Evolutionary conservation across 2,797 vertebrate genomes (phyloP).

Genomic region (Spinus olivaceus): DNA sequence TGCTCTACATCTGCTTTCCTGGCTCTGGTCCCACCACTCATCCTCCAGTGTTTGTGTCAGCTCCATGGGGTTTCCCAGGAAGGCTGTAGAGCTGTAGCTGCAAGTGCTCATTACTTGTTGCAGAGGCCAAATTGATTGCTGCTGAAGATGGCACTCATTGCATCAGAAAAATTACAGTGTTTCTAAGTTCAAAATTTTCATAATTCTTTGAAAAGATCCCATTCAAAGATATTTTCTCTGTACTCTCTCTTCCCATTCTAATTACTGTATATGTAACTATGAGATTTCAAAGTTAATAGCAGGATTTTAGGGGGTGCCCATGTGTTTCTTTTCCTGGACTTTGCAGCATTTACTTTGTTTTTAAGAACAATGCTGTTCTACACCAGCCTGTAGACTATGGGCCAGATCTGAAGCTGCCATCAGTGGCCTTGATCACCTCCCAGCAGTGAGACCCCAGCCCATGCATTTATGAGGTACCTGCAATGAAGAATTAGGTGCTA

Average conservation of each 20-base stretch:
- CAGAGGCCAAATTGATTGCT: background rate
- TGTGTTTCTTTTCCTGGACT: background rate
- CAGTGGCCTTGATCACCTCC: background rate
- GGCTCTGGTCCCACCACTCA: background rate
- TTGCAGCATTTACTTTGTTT: background rate
- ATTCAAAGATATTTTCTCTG: background rate
- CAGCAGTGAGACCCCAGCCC: background rate
- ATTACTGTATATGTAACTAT: background rate
- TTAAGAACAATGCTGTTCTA: background rate
- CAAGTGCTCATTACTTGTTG: background rate
- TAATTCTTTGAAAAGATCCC: background rate
- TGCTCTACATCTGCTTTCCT: background rate
- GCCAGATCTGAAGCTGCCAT: background rate
- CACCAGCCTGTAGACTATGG: background rate
- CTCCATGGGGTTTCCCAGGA: background rate
- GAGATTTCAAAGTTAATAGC: background rate
- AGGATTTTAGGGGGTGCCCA: background rate
- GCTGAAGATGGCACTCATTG: background rate
- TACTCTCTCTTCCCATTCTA: background rate
- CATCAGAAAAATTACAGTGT: background rate
- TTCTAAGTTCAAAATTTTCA: background rate
- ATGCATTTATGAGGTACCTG: fast-evolving
- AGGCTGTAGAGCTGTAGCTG: background rate
- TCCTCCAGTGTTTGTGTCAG: background rate
- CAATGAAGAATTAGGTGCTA: background rate